Conservation (phyloP, 2,888 invertebrate species). For the Adineta ricciae region DNA sequence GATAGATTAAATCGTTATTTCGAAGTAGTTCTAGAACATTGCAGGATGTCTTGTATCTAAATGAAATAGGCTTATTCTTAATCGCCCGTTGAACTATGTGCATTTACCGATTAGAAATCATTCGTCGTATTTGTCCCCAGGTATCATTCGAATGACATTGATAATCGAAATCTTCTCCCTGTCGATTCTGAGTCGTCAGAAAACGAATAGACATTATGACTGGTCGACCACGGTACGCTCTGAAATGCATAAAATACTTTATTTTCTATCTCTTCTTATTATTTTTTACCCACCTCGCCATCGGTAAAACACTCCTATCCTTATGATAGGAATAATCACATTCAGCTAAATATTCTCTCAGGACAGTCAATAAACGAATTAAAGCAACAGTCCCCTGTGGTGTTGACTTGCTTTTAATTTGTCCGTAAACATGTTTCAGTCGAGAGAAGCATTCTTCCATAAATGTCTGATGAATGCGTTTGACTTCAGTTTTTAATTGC, state of each 20-base stretch:
- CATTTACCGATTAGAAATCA: constrained; percentile 42
- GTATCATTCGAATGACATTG: constrained; percentile 89
- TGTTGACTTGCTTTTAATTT: constrained; percentile 51
- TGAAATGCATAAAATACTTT: background rate
- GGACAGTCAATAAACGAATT: constrained; percentile 75
- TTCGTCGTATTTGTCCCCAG: constrained; percentile 68
- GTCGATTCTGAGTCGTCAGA: constrained; percentile 60
- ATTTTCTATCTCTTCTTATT: too few relatives aligned
- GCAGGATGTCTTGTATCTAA: constrained; percentile 17
- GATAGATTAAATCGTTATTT: constrained; percentile 49
- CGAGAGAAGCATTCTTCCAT: constrained; percentile 82
- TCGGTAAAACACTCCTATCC: constrained; percentile 75
- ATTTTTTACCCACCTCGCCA: constrained; percentile 60
- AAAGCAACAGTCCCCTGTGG: constrained; percentile 67
- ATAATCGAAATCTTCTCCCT: constrained; percentile 74
- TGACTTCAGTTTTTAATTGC: constrained; percentile 62
- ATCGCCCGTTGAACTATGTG: background rate
- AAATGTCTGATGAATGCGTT: constrained; percentile 79
- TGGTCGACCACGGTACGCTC: background rate
- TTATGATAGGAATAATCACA: constrained; percentile 67
- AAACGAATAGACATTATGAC: background rate
- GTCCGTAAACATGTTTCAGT: constrained; percentile 65
- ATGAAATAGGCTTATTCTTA: background rate
- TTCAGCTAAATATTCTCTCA: constrained; percentile 86
- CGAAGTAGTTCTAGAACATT: background rate